Evolutionary conservation across 2,113 vertebrate genomes (phyloP), one percentile per base, ranked within the genome.

Genomic region (Gobiocypris rarus): DNA sequence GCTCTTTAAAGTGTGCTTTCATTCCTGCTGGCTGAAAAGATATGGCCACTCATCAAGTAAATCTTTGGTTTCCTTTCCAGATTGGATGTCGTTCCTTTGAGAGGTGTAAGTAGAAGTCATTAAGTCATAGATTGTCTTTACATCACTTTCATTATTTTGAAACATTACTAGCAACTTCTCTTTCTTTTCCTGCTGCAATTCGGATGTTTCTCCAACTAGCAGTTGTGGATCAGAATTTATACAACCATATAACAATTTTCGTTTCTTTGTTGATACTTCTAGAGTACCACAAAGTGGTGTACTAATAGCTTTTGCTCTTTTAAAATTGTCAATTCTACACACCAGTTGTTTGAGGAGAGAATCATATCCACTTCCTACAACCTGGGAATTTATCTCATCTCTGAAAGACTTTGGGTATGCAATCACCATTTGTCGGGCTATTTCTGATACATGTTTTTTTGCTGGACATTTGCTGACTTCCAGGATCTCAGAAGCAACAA

Each of bases 401-500:
- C 31, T 31, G 31, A 31, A 31, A 31, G 31, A 31, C 3, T 31
- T 31, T 54, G 52, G 52, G 52, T 54, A 54, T 54, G 56, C 22
- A 59, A 9, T 59, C 9, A 59, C 19, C 19, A 58, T 59, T 59
- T 59, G 9, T 59, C 3, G 3, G n/a, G 56, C 56, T 24, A 59
- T 59, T 59, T 59, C 56, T 11, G 56, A 59, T 59, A 24, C 3
- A 17, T 31, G 58, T 75, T 67, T 11, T 50, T 74, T 28, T 31
- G 65, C 65, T 67, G 65, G 71, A 24, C 81, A 80, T 87, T 26
- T 85, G 56, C 87, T 84, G 22, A 59, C 56, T 59, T 59, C 56
- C n/a, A 59, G 56, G n/a, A 59, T 59, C 7, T 59, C 56, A 59
- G 19, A 58, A 58, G 54, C 54, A 58, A 56, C 54, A 56, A n/a